These are phyloP conservation scores for Stenchaetothrips biformis DNA, from an alignment of 2,888 invertebrate species.

Conservation along the genomic window DNA sequence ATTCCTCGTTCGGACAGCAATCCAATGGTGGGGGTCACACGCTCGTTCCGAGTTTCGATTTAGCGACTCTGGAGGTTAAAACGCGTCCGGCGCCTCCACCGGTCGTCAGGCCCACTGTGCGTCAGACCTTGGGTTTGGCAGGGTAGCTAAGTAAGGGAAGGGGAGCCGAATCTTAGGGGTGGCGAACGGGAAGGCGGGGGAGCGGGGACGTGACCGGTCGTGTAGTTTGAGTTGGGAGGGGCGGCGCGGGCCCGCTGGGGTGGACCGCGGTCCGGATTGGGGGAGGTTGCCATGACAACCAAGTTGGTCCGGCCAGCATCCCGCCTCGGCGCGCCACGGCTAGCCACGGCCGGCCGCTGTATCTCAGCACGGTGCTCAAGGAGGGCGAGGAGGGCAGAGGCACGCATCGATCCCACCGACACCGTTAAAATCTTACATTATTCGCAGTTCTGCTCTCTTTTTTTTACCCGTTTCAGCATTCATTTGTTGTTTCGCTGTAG, in stretches of 20 bases:
- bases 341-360: not conserved
- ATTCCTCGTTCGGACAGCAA: too few relatives aligned
- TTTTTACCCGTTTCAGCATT: too few relatives aligned
- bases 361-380: slow-evolving; percentile 4
- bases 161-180: slow-evolving; percentile 4
- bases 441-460: too few relatives aligned
- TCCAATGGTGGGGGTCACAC: too few relatives aligned
- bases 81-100: too few relatives aligned
- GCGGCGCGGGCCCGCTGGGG: not conserved
- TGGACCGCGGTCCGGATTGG: not conserved
- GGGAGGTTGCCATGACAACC: not conserved
- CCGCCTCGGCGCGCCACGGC: not conserved
- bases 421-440: not conserved
- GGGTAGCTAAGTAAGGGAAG: not conserved
- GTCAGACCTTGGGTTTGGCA: not conserved
- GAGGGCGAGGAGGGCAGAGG: not conserved
- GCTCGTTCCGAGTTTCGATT: too few relatives aligned
- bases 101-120: too few relatives aligned
- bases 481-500: too few relatives aligned
- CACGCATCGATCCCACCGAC: not conserved
- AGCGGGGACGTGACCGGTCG: slow-evolving; percentile 3
- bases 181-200: not conserved
- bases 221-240: slow-evolving; percentile 11
- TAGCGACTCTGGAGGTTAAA: too few relatives aligned
- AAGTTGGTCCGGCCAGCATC: slow-evolving; percentile 19